These are phyloP conservation scores for Glossophaga mutica DNA, from an alignment of 2,797 vertebrate species.

Conservation along the genomic window DNA sequence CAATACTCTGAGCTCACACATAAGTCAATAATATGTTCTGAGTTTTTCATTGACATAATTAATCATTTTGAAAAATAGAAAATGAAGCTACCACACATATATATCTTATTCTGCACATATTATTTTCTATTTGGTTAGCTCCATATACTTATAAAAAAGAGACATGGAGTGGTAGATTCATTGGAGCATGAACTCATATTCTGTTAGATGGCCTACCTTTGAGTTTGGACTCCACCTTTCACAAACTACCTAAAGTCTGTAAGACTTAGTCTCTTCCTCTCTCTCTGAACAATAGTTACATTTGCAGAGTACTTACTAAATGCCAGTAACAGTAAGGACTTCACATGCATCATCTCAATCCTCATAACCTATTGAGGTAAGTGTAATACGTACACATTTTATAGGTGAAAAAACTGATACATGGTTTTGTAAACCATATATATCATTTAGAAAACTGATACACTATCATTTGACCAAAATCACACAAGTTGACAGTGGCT, in stretches of 20 bases:
- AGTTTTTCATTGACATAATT: neutral
- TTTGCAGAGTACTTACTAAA: neutral
- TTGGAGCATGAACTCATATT: neutral
- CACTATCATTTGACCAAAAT: neutral
- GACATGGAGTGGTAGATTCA: neutral
- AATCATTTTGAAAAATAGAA: conserved; percentile 15
- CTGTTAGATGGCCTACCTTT: neutral
- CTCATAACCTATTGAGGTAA: neutral
- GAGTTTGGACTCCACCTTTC: neutral
- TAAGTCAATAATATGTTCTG: neutral
- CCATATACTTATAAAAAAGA: neutral
- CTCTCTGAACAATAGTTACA: neutral
- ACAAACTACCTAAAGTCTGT: neutral
- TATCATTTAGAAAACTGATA: neutral
- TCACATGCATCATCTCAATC: neutral
- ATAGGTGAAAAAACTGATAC: neutral
- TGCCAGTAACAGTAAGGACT: neutral
- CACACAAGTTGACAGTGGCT: neutral
- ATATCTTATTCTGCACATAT: neutral
- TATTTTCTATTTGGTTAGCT: neutral
- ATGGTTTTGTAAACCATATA: neutral
- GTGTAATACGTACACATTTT: neutral
- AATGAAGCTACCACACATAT: neutral
- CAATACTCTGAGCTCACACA: neutral
- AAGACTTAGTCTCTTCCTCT: neutral